Conservation (phyloP, 1,140 invertebrate genomes). For the Bilobella aurantiaca region DNA sequence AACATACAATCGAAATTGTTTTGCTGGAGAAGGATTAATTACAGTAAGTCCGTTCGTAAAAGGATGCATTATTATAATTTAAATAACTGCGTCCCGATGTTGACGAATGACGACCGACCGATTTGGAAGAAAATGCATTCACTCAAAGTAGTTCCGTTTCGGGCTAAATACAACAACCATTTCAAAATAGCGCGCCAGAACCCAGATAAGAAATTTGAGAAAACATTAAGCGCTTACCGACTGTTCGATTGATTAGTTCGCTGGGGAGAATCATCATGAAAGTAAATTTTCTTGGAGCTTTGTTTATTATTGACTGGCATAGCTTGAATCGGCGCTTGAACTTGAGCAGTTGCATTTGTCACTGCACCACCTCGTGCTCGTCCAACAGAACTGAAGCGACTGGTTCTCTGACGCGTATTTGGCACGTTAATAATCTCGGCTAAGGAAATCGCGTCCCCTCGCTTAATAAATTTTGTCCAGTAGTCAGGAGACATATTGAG, state of each 20-base stretch:
- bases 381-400: background rate
- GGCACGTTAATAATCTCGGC: too few species aligned
- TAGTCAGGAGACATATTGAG: slow-evolving; percentile 55
- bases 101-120: too few species aligned
- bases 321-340: too few species aligned
- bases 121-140: too few species aligned
- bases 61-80: too few species aligned
- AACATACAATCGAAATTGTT: too few species aligned
- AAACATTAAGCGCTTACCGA: background rate
- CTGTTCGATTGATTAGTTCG: background rate
- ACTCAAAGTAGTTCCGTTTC: background rate
- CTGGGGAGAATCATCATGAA: background rate
- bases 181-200: background rate
- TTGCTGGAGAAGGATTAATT: too few species aligned
- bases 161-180: background rate
- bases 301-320: too few species aligned
- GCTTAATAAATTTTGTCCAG: slow-evolving; percentile 53
- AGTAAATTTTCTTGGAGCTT: background rate
- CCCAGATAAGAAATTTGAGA: background rate
- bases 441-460: background rate
- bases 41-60: too few species aligned
- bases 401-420: background rate
- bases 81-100: too few species aligned
- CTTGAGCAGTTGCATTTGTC: background rate
- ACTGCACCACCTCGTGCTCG: background rate